Conservation (phyloP, 64 coral and sea anemone genomes). For the Acropora tenuis region DNA sequence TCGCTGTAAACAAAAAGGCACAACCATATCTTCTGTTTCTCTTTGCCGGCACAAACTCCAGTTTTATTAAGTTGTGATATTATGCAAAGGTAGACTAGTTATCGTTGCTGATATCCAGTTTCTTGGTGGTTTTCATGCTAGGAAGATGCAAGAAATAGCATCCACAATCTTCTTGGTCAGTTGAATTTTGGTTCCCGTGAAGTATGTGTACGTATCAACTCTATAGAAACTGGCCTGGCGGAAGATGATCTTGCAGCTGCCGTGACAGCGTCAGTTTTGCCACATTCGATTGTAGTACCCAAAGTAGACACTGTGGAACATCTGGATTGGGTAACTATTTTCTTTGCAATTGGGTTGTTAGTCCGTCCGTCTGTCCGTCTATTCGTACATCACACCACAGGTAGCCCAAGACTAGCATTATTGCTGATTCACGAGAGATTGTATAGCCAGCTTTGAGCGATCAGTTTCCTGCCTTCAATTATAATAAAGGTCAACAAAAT, state of each 20-base stretch:
- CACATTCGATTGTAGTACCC: slow-evolving; percentile 86
- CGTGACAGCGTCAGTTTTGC: slow-evolving; percentile 66
- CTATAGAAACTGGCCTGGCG: slow-evolving; percentile 85
- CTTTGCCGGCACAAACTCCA: neutral
- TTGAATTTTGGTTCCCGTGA: slow-evolving; percentile 87
- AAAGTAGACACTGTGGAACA: slow-evolving; percentile 91
- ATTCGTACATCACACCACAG: too few relatives aligned
- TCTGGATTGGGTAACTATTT: slow-evolving; percentile 83
- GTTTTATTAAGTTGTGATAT: neutral
- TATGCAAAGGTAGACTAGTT: neutral
- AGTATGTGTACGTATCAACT: slow-evolving; percentile 93
- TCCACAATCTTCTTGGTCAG: slow-evolving; percentile 63
- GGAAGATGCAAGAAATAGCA: slow-evolving; percentile 87
- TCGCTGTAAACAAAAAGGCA: slow-evolving; percentile 82
- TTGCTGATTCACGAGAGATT: too few relatives aligned
- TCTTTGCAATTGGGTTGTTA: too few relatives aligned
- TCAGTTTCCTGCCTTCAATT: too few relatives aligned
- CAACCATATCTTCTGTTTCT: neutral
- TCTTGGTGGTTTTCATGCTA: slow-evolving; percentile 10
- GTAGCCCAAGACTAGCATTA: too few relatives aligned
- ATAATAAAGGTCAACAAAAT: too few relatives aligned
- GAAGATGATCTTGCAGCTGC: slow-evolving; percentile 83
- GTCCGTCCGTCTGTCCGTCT: too few relatives aligned
- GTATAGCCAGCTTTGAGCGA: too few relatives aligned
- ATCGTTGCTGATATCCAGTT: too few relatives aligned